A percentile compares a stretch with the other conserved stretches of the same genome.
Evolutionary conservation across 2,113 vertebrate species (phyloP).

Genomic region (Rafetus swinhoei): DNA sequence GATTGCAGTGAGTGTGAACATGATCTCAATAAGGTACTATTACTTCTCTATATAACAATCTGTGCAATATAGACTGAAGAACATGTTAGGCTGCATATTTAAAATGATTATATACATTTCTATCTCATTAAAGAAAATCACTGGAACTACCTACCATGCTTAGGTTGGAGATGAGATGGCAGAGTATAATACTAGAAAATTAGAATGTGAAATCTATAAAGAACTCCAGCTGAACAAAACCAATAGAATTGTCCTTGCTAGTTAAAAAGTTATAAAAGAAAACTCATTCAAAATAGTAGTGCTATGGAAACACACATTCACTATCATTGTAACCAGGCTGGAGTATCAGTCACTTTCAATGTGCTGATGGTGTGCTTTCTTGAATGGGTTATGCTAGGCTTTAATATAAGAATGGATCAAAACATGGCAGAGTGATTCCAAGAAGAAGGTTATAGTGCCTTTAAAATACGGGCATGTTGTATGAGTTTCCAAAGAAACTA

Average conservation of each 20-base stretch:
- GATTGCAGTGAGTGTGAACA: slow-evolving; percentile 56
- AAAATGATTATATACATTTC: slow-evolving; percentile 53
- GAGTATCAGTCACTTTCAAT: slow-evolving; percentile 66
- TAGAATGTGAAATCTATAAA: no score
- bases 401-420: slow-evolving; percentile 72
- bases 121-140: slow-evolving; percentile 58
- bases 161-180: slow-evolving; percentile 39
- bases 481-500: neutral
- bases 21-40: slow-evolving; percentile 47
- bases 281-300: slow-evolving; percentile 27
- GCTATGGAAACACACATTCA: slow-evolving; percentile 31
- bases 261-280: slow-evolving; percentile 34
- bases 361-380: slow-evolving; percentile 75
- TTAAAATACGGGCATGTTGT: neutral
- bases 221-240: slow-evolving; percentile 47
- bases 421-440: neutral
- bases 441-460: slow-evolving; percentile 21
- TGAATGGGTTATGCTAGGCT: slow-evolving; percentile 72
- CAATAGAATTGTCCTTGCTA: slow-evolving; percentile 35
- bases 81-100: slow-evolving; percentile 48
- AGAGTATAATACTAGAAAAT: no score
- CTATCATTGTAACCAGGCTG: slow-evolving; percentile 74
- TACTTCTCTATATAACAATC: neutral
- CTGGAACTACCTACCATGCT: neutral
- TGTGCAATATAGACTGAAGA: slow-evolving; percentile 42